Base-by-base conservation (phyloP, 1,140 invertebrate species). In the Reticulitermes speratus region DNA sequence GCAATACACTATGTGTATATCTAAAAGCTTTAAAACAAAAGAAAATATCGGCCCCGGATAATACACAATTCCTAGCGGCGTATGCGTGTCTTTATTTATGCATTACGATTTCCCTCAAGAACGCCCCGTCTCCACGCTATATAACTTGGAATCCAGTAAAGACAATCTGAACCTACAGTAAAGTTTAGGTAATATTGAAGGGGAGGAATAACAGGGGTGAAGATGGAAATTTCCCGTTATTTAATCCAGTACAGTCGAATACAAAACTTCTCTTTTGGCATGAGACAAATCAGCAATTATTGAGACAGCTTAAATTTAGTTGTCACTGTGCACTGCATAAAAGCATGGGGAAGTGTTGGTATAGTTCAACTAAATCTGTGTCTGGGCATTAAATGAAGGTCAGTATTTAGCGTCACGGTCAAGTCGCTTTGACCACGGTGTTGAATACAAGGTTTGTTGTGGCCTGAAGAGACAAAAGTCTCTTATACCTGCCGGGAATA, bases 101-200 rank as follows among this genome's bases (percentile, higher is more conserved):
- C 83, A 84, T 84, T 84, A 84, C 9, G 44, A 84, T 84, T 84
- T 84, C 48, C 83, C 83, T 84, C 83, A 84, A 84, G 83, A 84
- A 38, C 38, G 38, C 48, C 32, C 83, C 44, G 23, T 2, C 83
- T 21, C 9, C 25, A 30, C 32, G 23, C 44, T 44, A 30, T 52
- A 45, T 84, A 30, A 84, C 48, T 32, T 52, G 83, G 83, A 21
- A 25, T 52, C 48, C 44, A 52, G 83, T 45, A 32, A 52, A 45
- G 48, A 84, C 44, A 84, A 84, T 84, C 83, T 75, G 83, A 44
- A 84, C 25, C 25, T 30, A 11, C 83, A 44, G 83, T 52, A 44
- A 84, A 84, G 83, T 84, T 84, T 45, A 44, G 83, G 32, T 52
- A 84, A 84, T 84, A 84, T 84, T 84, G 44, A 84, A 84, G 83